Evolutionary conservation across 2,797 vertebrate genomes (phyloP).

Genomic region (Sebastes glaucus): DNA sequence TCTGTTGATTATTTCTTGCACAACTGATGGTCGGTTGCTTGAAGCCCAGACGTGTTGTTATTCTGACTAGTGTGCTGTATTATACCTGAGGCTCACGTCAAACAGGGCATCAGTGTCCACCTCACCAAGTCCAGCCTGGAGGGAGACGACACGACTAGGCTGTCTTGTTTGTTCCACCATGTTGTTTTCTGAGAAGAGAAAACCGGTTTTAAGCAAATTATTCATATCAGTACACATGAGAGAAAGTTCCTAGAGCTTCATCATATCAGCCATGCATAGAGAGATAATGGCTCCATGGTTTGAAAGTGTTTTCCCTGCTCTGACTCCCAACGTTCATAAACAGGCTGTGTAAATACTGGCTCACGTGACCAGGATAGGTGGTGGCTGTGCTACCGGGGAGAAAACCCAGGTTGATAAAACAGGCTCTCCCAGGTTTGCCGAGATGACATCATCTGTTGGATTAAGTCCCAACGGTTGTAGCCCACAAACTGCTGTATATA

Average conservation of each 20-base stretch:
- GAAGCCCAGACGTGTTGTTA: background rate
- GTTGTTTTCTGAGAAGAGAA: slow-evolving; percentile 61
- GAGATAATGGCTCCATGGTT: slow-evolving; percentile 4
- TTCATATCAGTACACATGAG: background rate
- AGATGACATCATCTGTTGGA: slow-evolving; percentile 72
- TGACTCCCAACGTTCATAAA: slow-evolving; percentile 66
- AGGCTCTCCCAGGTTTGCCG: slow-evolving; percentile 50
- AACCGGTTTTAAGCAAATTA: slow-evolving; percentile 6
- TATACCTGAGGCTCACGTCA: slow-evolving; percentile 75
- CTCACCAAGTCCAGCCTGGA: slow-evolving; percentile 83
- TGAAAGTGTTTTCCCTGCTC: slow-evolving; percentile 20
- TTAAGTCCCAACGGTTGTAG: slow-evolving; percentile 24
- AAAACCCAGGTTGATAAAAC: slow-evolving; percentile 50
- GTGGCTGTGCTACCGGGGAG: slow-evolving; percentile 61
- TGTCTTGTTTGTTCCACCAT: slow-evolving; percentile 81
- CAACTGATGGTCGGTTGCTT: background rate
- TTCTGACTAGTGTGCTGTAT: background rate
- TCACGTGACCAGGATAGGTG: slow-evolving; percentile 74
- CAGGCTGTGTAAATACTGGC: slow-evolving; percentile 78
- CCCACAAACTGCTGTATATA: background rate
- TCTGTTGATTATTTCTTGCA: slow-evolving; percentile 11
- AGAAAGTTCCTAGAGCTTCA: background rate
- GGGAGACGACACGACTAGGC: slow-evolving; percentile 42
- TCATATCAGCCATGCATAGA: background rate
- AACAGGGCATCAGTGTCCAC: slow-evolving; percentile 47